Evolutionary conservation across 2,797 vertebrate species (phyloP).

Genomic region (Mormyrops boulengeri): DNA sequence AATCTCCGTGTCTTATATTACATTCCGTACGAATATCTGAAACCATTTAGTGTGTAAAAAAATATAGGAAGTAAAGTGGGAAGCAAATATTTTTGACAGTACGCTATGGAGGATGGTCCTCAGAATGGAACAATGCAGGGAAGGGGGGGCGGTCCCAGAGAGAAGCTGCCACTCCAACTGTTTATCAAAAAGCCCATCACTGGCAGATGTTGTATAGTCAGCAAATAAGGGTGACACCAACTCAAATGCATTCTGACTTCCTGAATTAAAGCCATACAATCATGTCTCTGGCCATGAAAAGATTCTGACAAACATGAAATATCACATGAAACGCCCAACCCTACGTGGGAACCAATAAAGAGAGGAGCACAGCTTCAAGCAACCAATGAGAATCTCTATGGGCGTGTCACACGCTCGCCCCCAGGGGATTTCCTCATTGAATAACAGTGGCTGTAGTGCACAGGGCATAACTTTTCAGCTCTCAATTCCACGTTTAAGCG

Average conservation of each 20-base stretch:
- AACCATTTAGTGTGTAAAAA: not conserved
- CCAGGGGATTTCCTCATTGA: not conserved
- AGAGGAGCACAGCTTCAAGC: not conserved
- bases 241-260: not conserved
- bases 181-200: not conserved
- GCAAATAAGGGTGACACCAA: not conserved
- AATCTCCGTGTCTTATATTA: not conserved
- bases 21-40: not conserved
- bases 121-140: not conserved
- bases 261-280: not conserved
- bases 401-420: not conserved
- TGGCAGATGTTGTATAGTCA: not conserved
- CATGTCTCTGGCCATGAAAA: not conserved
- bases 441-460: constrained; percentile 3
- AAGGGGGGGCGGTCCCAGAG: not conserved
- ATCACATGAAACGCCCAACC: not conserved
- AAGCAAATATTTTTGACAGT: not conserved
- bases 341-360: not conserved
- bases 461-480: constrained; percentile 36
- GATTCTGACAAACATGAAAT: not conserved
- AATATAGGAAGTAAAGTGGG: not conserved
- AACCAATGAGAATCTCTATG: not conserved
- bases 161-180: not conserved
- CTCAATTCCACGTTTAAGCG: constrained; percentile 44
- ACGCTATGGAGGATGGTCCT: not conserved